Evolutionary conservation across 2,113 vertebrate genomes (phyloP).

Genomic region (Maccullochella peelii): DNA sequence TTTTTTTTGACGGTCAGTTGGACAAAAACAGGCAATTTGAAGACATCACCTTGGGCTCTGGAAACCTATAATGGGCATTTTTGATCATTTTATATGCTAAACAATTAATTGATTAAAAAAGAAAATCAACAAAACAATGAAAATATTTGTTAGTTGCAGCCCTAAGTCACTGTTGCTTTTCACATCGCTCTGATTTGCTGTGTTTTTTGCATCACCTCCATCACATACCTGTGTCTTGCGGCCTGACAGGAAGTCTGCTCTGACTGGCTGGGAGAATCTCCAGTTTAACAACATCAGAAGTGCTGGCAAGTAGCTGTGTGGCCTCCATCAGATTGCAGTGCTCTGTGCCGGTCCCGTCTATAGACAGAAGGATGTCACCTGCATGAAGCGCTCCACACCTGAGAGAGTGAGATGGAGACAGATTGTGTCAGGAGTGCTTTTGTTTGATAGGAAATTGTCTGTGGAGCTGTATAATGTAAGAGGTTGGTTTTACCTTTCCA

Average conservation of each 20-base stretch:
- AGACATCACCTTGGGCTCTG: background rate
- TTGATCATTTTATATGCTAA: background rate
- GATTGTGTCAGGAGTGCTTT: background rate
- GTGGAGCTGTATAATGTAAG: background rate
- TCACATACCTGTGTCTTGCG: conserved; percentile 91
- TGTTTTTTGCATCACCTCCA: background rate
- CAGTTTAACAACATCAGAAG: conserved; percentile 88
- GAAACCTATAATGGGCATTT: no score
- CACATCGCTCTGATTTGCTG: background rate
- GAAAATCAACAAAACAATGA: background rate
- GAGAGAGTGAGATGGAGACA: conserved; percentile 13
- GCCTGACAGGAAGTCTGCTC: conserved; percentile 86
- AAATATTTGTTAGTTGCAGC: background rate
- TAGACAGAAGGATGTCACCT: conserved; percentile 94
- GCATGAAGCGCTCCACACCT: conserved; percentile 92
- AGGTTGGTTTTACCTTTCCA: conserved; percentile 90
- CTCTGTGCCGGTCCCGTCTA: conserved; percentile 94
- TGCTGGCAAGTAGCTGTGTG: conserved; percentile 91
- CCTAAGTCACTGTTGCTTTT: no score
- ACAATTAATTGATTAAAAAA: background rate
- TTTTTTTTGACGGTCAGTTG: background rate
- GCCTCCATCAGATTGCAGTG: conserved; percentile 95
- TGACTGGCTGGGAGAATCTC: conserved; percentile 93
- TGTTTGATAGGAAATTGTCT: background rate
- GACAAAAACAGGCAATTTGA: background rate